Conservation (phyloP, 2,888 invertebrate genomes). For the Hylaea fasciaria region DNA sequence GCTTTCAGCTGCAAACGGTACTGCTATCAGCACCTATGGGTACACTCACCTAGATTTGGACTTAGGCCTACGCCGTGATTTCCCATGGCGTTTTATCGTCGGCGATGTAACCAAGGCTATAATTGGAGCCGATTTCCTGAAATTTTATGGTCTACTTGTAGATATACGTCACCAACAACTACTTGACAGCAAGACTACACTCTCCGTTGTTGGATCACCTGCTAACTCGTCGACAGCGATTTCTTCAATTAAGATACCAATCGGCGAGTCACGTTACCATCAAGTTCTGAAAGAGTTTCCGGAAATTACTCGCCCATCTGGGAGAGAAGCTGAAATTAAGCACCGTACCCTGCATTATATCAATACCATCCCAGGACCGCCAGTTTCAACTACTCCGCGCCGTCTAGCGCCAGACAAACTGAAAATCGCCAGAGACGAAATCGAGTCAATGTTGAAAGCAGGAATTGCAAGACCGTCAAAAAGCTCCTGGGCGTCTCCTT, state of each 20-base stretch:
- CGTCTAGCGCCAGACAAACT: constrained; percentile 50
- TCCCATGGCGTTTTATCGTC: constrained; percentile 44
- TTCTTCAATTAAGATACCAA: constrained; percentile 30
- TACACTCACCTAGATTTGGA: constrained; percentile 36
- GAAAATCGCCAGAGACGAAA: too few relatives aligned
- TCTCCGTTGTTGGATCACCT: constrained; percentile 4
- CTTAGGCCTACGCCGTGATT: constrained; percentile 44
- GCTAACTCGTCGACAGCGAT: background rate
- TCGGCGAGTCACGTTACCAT: constrained; percentile 25
- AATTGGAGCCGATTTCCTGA: constrained; percentile 47
- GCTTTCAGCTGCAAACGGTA: constrained; percentile 45
- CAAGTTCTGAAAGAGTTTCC: constrained; percentile 25
- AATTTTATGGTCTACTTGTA: constrained; percentile 27
- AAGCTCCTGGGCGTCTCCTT: too few relatives aligned
- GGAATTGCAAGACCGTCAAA: too few relatives aligned
- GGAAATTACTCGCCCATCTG: constrained; percentile 37
- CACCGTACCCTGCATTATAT: constrained; percentile 35
- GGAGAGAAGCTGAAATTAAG: constrained; percentile 8
- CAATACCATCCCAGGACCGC: constrained; percentile 47
- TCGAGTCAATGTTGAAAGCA: too few relatives aligned
- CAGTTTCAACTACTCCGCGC: constrained; percentile 45
- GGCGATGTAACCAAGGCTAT: constrained; percentile 48
- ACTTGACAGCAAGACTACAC: constrained; percentile 25
- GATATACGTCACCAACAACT: constrained; percentile 26
- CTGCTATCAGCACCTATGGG: constrained; percentile 42